Percentiles rank a stretch among this genome's conserved stretches.
phyloP scores from a whole-genome alignment of 2,113 vertebrate species.

The Paralichthys olivaceus region DNA sequence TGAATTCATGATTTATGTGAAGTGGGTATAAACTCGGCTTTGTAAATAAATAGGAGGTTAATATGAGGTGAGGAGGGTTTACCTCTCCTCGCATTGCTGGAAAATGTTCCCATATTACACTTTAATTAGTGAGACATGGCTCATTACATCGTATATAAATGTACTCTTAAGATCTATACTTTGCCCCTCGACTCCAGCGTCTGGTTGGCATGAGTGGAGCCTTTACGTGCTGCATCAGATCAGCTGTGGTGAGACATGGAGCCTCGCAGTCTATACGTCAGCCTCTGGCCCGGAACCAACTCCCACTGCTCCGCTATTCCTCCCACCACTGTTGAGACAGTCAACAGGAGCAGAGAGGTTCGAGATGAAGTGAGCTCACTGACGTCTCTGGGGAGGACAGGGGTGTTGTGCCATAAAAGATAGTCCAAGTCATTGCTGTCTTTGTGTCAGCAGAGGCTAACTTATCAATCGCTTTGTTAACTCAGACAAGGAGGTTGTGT shows the following conservation, averaged over 20 bases:
- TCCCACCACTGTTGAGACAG: neutral
- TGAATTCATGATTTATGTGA: slow-evolving; percentile 14
- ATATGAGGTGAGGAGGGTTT: slow-evolving; percentile 48
- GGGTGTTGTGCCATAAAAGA: neutral
- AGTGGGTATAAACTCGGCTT: slow-evolving; percentile 11
- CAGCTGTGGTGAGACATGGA: slow-evolving; percentile 74
- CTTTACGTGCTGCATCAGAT: slow-evolving; percentile 71
- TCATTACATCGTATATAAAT: slow-evolving; percentile 69
- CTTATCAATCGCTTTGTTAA: no score
- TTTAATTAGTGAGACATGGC: slow-evolving; percentile 64
- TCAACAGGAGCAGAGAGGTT: neutral
- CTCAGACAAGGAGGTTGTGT: no score
- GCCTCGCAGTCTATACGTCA: slow-evolving; percentile 73
- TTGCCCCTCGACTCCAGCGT: slow-evolving; percentile 54
- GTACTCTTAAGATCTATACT: slow-evolving; percentile 49
- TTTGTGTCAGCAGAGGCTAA: no score
- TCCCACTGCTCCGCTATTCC: slow-evolving; percentile 17
- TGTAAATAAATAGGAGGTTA: slow-evolving; percentile 42
- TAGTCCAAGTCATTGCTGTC: neutral
- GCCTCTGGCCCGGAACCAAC: slow-evolving; percentile 32
- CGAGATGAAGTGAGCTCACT: neutral
- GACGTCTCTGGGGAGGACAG: neutral
- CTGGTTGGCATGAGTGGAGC: slow-evolving; percentile 57
- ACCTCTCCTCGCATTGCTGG: slow-evolving; percentile 21
- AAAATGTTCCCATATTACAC: slow-evolving; percentile 55